phyloP scores from a whole-genome alignment of 1,140 invertebrate species.

The Patella vulgata region DNA sequence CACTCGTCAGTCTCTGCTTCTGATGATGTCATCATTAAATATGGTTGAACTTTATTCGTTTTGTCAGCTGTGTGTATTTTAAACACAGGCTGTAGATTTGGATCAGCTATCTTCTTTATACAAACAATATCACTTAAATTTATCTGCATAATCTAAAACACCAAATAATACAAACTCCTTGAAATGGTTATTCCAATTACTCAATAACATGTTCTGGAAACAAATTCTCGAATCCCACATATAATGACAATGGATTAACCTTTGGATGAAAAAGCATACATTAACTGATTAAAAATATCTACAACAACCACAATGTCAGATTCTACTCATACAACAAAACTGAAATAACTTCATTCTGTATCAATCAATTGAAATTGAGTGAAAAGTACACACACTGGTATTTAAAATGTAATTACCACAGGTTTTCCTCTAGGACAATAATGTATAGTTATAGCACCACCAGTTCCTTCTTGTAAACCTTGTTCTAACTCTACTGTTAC shows the following conservation, averaged over 20 bases:
- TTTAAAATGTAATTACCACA: conserved; percentile 20
- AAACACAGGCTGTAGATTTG: conserved; percentile 17
- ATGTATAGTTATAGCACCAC: conserved; percentile 37
- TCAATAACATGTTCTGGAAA: too few relatives aligned
- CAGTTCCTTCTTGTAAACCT: conserved; percentile 51
- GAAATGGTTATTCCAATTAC: too few relatives aligned
- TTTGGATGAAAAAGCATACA: too few relatives aligned
- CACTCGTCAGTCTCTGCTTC: conserved; percentile 88
- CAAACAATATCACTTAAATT: conserved; percentile 78
- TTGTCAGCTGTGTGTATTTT: conserved; percentile 21
- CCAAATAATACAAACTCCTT: too few relatives aligned
- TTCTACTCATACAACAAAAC: too few relatives aligned
- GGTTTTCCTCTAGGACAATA: conserved; percentile 32
- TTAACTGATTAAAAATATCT: too few relatives aligned
- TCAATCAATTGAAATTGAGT: too few relatives aligned
- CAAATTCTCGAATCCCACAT: too few relatives aligned
- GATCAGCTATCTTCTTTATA: conserved; percentile 45
- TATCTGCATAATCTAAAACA: conserved; percentile 70
- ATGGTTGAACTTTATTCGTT: conserved; percentile 40
- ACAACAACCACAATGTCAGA: too few relatives aligned
- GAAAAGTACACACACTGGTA: too few relatives aligned
- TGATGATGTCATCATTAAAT: conserved; percentile 79
- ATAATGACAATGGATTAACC: too few relatives aligned
- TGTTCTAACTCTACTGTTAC: conserved; percentile 85
- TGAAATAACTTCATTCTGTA: too few relatives aligned